A percentile compares a stretch with the other conserved stretches of the same genome.
Conservation (phyloP, 2,888 invertebrate genomes). For the Chrysina gloriosa region DNA sequence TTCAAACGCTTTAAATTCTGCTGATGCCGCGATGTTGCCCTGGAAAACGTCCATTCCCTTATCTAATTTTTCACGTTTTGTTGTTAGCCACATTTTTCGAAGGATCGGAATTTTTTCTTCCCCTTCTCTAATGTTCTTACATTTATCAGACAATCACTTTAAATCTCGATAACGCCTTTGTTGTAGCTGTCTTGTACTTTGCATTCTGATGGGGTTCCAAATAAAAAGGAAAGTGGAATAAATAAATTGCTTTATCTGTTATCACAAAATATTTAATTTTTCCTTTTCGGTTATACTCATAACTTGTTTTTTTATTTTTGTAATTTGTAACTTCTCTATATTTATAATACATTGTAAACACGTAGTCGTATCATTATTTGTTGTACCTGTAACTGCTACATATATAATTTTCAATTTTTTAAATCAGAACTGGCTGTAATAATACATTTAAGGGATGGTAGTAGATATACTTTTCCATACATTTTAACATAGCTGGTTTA, state of each 20-base stretch:
- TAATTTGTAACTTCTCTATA: too few relatives aligned
- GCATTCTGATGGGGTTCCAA: conserved; percentile 53
- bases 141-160: conserved; percentile 51
- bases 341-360: too few relatives aligned
- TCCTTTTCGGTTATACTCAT: too few relatives aligned
- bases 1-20: conserved; percentile 53
- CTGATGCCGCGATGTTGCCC: conserved; percentile 44
- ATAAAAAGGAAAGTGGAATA: neutral
- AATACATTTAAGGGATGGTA: too few relatives aligned
- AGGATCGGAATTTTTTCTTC: neutral
- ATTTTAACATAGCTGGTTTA: too few relatives aligned
- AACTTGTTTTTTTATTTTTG: too few relatives aligned
- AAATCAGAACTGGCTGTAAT: too few relatives aligned
- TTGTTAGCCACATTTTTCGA: neutral
- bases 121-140: conserved; percentile 29
- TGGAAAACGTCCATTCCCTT: neutral
- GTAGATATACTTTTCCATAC: too few relatives aligned
- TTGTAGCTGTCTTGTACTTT: conserved; percentile 51
- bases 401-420: too few relatives aligned
- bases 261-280: neutral
- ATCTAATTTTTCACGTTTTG: neutral
- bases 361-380: too few relatives aligned
- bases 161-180: conserved; percentile 52
- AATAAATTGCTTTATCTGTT: neutral
- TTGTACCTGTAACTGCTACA: too few relatives aligned